These are phyloP conservation scores for Gadopsis marmoratus DNA, from an alignment of 2,797 vertebrate genomes.

Conservation along the genomic window DNA sequence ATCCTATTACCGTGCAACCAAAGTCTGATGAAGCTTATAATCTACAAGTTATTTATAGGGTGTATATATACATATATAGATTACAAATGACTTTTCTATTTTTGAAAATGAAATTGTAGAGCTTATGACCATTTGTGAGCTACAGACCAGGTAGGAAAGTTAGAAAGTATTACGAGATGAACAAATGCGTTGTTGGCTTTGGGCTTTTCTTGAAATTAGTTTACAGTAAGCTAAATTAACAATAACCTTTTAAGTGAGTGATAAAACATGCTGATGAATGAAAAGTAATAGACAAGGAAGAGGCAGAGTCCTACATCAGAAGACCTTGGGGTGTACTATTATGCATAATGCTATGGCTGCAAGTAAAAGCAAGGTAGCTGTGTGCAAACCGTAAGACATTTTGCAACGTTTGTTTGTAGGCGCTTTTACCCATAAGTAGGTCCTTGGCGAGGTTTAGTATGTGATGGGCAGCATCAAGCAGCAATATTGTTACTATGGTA, in stretches of 20 bases:
- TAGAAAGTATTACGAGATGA: neutral
- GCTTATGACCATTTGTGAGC: neutral
- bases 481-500: slow-evolving; percentile 3
- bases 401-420: neutral
- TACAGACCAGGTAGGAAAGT: neutral
- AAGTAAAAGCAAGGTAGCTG: neutral
- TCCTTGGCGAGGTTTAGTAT: neutral
- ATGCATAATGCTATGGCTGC: too few relatives aligned
- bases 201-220: neutral
- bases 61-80: too few relatives aligned
- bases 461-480: neutral
- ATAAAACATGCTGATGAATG: neutral
- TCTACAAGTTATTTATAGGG: too few relatives aligned
- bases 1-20: neutral
- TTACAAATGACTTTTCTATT: neutral
- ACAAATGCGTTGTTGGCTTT: neutral
- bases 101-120: neutral
- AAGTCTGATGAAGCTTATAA: neutral
- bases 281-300: neutral
- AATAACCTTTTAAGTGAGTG: neutral
- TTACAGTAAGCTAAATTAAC: neutral
- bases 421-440: neutral
- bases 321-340: neutral
- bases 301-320: neutral
- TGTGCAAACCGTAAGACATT: neutral